Evolutionary conservation across 2,113 vertebrate species (phyloP), one percentile per base, ranked within the genome.

Genomic region (Patagioenas fasciata): DNA sequence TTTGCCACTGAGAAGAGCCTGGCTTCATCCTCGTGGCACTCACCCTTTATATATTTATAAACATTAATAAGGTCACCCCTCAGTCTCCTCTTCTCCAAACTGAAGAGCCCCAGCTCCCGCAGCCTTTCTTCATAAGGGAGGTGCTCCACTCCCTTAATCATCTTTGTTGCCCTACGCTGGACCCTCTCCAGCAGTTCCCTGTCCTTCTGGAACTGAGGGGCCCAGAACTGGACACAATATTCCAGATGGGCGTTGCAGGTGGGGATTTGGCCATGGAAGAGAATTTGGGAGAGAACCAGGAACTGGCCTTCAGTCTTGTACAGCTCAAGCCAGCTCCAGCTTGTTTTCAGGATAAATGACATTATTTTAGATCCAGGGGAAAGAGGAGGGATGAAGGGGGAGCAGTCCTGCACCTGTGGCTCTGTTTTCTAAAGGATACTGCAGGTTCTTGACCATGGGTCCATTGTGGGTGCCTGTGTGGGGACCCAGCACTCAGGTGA

Each of bases 341-440:
- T 60, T 51, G 5, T 57, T 66, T 88, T 57, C 19, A 40, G 85
- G n/a, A 12, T 53, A 83, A 85, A 66, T 15, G 4, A 28, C 32
- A 3, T 65, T n/a, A 44, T 10, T 80, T 5, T 73, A 77, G 62
- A 61, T n/a, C 5, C 9, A 32, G 21, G 31, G 31, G 29, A 54
- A 77, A 65, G 32, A 28, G 3, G 3, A 61, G 23, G 34, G 60
- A 11, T 56, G 61, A 51, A 71, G 47, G 6, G 53, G 15, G 26
- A n/a, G 8, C 11, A 80, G 14, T 34, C 25, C 36, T 58, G 8
- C 60, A 14, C 15, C 0, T 0, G 1, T 10, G 38, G 12, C 4
- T 51, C 9, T 9, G 11, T 50, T 14, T 34, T 79, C 53, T 57
- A 32, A 53, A 75, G 50, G 31, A 15, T 40, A 23, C 29, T 70